Evolutionary conservation across 2,888 invertebrate species (phyloP).

Genomic region (Cheilosia pagana): DNA sequence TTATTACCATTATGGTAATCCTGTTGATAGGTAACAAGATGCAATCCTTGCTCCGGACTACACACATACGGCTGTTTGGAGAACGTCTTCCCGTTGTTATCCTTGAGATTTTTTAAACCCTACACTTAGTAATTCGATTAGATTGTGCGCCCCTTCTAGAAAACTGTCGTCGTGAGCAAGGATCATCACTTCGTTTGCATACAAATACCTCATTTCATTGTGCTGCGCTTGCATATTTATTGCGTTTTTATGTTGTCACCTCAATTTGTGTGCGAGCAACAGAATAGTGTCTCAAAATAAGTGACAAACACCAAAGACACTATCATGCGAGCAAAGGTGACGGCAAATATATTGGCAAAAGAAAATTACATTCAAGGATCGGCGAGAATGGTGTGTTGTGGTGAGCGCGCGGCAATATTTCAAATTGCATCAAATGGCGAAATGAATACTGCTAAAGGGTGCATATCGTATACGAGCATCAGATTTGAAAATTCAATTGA

Average conservation of each 20-base stretch:
- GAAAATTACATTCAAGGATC: slow-evolving; percentile 33
- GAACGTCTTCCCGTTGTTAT: slow-evolving; percentile 51
- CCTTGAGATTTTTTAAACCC: slow-evolving; percentile 50
- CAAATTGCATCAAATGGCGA: slow-evolving; percentile 66
- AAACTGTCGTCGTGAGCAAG: slow-evolving; percentile 41
- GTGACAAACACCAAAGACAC: slow-evolving; percentile 8
- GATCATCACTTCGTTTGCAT: slow-evolving; percentile 69
- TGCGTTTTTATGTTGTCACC: slow-evolving; percentile 71
- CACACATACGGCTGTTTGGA: slow-evolving; percentile 11
- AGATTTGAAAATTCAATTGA: slow-evolving; percentile 75
- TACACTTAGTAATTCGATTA: slow-evolving; percentile 58
- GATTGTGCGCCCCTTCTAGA: slow-evolving; percentile 39
- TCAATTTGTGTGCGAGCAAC: slow-evolving; percentile 51
- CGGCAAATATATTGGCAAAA: slow-evolving; percentile 40
- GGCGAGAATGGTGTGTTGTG: background rate
- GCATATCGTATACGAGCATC: slow-evolving; percentile 62
- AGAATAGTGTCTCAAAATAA: slow-evolving; percentile 22
- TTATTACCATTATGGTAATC: slow-evolving; percentile 64
- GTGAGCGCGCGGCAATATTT: slow-evolving; percentile 54
- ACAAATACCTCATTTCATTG: slow-evolving; percentile 58
- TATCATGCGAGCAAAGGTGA: slow-evolving; percentile 18
- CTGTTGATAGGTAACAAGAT: slow-evolving; percentile 65
- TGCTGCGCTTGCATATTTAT: slow-evolving; percentile 68
- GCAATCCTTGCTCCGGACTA: slow-evolving; percentile 40
- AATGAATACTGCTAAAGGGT: slow-evolving; percentile 66